A percentile compares a stretch with the other conserved stretches of the same genome.
These are phyloP conservation scores for Megaustenia siamemsis DNA, from an alignment of 2,888 invertebrate genomes.

Conservation along the genomic window DNA sequence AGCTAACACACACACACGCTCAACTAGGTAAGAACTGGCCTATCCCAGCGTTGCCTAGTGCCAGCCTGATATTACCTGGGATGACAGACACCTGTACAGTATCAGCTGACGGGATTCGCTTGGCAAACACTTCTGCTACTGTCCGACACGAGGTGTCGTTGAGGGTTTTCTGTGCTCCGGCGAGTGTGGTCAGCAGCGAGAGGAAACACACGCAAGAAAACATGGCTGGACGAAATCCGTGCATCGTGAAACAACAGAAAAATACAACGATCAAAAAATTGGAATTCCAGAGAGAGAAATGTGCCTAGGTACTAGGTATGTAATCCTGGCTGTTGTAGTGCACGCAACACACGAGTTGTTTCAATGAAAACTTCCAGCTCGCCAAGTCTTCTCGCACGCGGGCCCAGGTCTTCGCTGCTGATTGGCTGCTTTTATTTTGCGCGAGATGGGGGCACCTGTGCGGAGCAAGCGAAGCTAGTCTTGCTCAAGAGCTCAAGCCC, in stretches of 20 bases:
- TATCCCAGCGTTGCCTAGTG: too few relatives aligned
- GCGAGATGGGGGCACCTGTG: too few relatives aligned
- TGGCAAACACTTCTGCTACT: constrained; percentile 2
- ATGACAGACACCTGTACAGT: neutral
- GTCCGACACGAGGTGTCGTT: neutral
- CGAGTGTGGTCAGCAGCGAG: neutral
- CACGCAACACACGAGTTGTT: neutral
- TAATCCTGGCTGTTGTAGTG: neutral
- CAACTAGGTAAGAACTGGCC: too few relatives aligned
- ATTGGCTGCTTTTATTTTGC: too few relatives aligned
- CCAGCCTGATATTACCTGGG: neutral
- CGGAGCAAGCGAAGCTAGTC: too few relatives aligned
- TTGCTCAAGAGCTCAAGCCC: too few relatives aligned
- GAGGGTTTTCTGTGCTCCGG: neutral
- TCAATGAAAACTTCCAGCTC: neutral
- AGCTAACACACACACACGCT: too few relatives aligned
- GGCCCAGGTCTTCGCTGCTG: neutral
- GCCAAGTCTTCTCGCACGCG: neutral
- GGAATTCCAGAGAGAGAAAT: neutral
- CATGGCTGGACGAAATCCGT: neutral
- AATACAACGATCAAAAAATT: neutral
- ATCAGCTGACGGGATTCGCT: neutral
- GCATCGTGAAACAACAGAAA: neutral
- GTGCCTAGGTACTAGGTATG: neutral
- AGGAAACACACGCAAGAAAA: neutral